phyloP scores from a whole-genome alignment of 2,888 invertebrate species.

The Orchesellides sinensis region DNA sequence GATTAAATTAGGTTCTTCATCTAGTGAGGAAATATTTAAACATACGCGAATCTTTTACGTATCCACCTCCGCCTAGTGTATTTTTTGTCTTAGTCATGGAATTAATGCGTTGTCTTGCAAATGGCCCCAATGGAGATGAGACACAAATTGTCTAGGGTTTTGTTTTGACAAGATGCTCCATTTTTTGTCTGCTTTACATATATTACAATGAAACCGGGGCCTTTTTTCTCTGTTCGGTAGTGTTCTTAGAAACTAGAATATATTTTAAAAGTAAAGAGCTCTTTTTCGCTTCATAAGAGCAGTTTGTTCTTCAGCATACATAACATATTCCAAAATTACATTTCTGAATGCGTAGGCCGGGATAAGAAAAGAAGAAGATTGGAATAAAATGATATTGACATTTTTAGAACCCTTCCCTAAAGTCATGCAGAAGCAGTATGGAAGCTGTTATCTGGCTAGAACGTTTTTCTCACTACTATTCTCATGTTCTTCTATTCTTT shows the following conservation, averaged over 20 bases:
- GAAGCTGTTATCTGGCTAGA: too few relatives aligned
- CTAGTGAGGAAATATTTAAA: neutral
- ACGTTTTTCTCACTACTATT: too few relatives aligned
- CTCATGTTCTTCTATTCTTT: too few relatives aligned
- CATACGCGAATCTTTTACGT: too few relatives aligned
- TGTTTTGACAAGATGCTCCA: constrained; percentile 19
- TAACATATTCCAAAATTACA: too few relatives aligned
- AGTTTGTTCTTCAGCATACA: neutral
- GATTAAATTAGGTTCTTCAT: neutral
- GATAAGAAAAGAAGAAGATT: constrained; percentile 16
- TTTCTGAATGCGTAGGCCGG: constrained; percentile 10
- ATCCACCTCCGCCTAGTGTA: too few relatives aligned
- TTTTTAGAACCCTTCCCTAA: constrained; percentile 50
- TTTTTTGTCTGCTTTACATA: neutral
- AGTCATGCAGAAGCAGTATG: too few relatives aligned
- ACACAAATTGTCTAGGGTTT: neutral
- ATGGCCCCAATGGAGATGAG: neutral
- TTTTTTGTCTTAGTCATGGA: too few relatives aligned
- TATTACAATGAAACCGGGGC: neutral
- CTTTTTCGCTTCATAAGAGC: neutral
- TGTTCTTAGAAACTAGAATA: neutral
- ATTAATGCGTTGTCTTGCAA: too few relatives aligned
- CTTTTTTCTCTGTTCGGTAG: neutral
- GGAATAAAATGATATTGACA: constrained; percentile 52
- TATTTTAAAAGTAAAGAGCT: neutral